Evolutionary conservation across 2,797 vertebrate genomes (phyloP).

Genomic region (Sardinella longiceps): DNA sequence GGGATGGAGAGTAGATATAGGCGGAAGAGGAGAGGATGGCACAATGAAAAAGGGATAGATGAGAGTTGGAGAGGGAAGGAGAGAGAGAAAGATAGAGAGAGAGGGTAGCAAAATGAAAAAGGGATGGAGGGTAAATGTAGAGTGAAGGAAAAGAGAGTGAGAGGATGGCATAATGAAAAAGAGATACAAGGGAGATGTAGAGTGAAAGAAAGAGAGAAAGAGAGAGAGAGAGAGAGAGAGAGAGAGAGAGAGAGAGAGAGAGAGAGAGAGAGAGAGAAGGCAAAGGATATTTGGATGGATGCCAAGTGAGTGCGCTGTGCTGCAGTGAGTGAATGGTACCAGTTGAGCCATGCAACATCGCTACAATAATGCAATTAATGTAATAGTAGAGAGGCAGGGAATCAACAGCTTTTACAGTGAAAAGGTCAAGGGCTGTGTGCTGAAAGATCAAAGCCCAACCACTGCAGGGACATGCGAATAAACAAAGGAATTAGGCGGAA

Average conservation of each 20-base stretch:
- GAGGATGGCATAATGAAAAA: too few species aligned
- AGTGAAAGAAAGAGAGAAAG: neutral
- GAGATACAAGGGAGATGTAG: neutral
- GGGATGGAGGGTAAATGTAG: neutral
- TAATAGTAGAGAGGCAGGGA: slow-evolving; percentile 38
- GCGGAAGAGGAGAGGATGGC: too few species aligned
- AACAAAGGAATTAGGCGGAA: slow-evolving; percentile 35
- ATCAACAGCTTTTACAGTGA: slow-evolving; percentile 47
- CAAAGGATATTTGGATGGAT: slow-evolving; percentile 21
- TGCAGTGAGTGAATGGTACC: slow-evolving; percentile 26
- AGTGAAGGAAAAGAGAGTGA: too few species aligned
- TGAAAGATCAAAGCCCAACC: slow-evolving; percentile 36
- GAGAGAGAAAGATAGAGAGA: neutral
- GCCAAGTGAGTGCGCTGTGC: slow-evolving; percentile 28
- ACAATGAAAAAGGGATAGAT: too few species aligned
- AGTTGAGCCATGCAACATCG: neutral
- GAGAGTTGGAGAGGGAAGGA: too few species aligned
- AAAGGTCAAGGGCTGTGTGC: slow-evolving; percentile 35
- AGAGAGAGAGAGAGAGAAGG: neutral
- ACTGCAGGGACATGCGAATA: slow-evolving; percentile 16
- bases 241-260: neutral
- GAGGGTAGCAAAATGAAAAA: too few species aligned
- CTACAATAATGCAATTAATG: slow-evolving; percentile 40
- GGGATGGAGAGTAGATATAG: neutral
- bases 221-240: neutral